phyloP scores from a whole-genome alignment of 2,888 invertebrate species.

The Acanthosepion esculentum region DNA sequence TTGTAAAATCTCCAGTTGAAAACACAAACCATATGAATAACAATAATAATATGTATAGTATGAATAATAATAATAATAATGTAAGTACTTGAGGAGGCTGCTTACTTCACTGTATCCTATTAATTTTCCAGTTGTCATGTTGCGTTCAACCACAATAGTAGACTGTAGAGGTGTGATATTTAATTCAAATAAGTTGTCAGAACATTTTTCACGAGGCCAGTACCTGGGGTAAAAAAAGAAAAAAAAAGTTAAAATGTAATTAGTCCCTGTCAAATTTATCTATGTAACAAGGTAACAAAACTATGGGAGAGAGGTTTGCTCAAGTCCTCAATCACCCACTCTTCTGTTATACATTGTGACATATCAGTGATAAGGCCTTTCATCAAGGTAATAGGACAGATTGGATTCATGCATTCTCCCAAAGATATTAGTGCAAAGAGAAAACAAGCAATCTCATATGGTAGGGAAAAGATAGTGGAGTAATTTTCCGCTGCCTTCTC shows the following conservation, averaged over 20 bases:
- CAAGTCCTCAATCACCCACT: too few species aligned
- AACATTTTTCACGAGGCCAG: conserved; percentile 58
- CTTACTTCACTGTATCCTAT: conserved; percentile 79
- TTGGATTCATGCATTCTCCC: too few species aligned
- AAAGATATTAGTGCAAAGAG: too few species aligned
- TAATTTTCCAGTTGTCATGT: conserved; percentile 85
- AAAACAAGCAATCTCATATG: too few species aligned
- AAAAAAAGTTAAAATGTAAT: not conserved
- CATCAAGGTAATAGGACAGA: too few species aligned
- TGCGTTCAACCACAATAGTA: conserved; percentile 80
- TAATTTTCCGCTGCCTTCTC: too few species aligned
- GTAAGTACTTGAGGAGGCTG: not conserved
- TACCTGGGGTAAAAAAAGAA: conserved; percentile 54
- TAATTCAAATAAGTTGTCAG: conserved; percentile 62
- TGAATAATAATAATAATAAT: not conserved
- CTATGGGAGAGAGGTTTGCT: not conserved
- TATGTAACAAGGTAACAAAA: not conserved
- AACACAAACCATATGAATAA: too few species aligned
- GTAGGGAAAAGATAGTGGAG: too few species aligned
- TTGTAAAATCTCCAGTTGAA: too few species aligned
- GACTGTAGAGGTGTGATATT: conserved; percentile 69
- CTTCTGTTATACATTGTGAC: too few species aligned
- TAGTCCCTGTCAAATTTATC: not conserved
- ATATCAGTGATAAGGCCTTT: too few species aligned
- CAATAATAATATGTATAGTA: too few species aligned